A percentile compares a stretch with the other conserved stretches of the same genome.
Conservation (phyloP, 2,797 vertebrate genomes). For the Sarcophilus harrisii region DNA sequence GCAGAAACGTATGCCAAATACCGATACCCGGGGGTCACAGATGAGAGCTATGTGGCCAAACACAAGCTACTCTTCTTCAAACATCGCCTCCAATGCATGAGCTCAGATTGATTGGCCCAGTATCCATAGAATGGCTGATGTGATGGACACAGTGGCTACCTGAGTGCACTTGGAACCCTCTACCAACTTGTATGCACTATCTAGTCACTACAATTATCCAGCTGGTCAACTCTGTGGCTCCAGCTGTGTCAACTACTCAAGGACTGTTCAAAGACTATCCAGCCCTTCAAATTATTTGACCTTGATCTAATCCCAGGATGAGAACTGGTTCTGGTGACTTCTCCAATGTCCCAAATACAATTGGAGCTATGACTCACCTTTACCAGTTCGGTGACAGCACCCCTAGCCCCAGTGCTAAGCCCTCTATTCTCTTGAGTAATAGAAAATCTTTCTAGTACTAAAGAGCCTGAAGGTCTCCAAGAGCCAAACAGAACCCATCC, state of each 20-base stretch:
- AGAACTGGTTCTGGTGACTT: conserved; percentile 72
- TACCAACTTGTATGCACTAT: neutral
- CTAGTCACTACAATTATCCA: conserved; percentile 42
- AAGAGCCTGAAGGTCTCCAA: conserved; percentile 71
- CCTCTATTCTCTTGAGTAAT: conserved; percentile 55
- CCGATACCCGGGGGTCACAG: conserved; percentile 86
- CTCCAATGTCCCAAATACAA: conserved; percentile 55
- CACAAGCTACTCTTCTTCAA: conserved; percentile 91
- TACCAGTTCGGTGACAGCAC: neutral
- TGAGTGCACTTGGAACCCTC: neutral
- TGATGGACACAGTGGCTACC: neutral
- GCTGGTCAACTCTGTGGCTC: neutral
- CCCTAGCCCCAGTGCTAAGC: conserved; percentile 74
- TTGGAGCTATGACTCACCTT: conserved; percentile 54
- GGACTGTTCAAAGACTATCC: neutral
- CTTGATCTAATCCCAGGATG: conserved; percentile 45
- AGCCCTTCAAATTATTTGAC: neutral
- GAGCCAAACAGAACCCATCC: neutral
- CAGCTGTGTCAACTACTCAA: neutral
- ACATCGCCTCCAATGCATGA: conserved; percentile 93
- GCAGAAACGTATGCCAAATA: conserved; percentile 89
- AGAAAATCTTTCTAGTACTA: conserved; percentile 74
- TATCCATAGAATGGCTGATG: neutral
- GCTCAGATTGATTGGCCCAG: conserved; percentile 83
- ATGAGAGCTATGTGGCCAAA: conserved; percentile 72